Percentiles rank a stretch among this genome's conserved stretches.
These are phyloP conservation scores for Dryococelus australis DNA, from an alignment of 2,888 invertebrate genomes.

Conservation along the genomic window DNA sequence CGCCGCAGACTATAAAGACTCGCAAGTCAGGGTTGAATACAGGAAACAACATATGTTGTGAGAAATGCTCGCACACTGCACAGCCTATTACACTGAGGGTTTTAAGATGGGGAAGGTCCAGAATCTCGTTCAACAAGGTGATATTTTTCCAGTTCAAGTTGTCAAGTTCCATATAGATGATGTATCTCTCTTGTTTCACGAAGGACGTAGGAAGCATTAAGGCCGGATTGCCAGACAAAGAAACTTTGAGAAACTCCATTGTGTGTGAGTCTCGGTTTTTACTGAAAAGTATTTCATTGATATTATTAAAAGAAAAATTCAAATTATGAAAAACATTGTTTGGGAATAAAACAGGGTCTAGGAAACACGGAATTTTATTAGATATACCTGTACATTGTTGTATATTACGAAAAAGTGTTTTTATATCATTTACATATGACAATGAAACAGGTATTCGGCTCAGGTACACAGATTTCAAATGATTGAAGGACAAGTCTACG, in stretches of 20 bases:
- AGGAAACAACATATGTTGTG: no score
- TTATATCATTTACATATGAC: background rate
- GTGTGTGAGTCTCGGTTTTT: background rate
- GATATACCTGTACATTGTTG: accelerated
- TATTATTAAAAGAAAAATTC: background rate
- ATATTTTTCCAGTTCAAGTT: no score
- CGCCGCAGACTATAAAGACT: no score
- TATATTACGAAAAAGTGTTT: background rate
- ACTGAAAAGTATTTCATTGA: background rate
- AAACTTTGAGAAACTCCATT: background rate
- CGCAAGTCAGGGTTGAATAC: no score
- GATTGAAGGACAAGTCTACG: background rate
- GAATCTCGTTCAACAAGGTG: no score
- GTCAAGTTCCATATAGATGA: background rate
- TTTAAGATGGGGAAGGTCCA: no score
- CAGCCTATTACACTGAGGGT: no score
- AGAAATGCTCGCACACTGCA: no score
- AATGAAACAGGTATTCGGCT: background rate
- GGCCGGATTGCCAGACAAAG: background rate
- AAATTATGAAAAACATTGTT: background rate
- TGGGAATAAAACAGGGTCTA: no score
- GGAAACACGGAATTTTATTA: background rate
- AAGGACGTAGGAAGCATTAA: background rate
- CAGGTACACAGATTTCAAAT: background rate
- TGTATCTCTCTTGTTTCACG: background rate